Evolutionary conservation across 2,888 invertebrate genomes (phyloP).

Genomic region (Agapostemon virescens): DNA sequence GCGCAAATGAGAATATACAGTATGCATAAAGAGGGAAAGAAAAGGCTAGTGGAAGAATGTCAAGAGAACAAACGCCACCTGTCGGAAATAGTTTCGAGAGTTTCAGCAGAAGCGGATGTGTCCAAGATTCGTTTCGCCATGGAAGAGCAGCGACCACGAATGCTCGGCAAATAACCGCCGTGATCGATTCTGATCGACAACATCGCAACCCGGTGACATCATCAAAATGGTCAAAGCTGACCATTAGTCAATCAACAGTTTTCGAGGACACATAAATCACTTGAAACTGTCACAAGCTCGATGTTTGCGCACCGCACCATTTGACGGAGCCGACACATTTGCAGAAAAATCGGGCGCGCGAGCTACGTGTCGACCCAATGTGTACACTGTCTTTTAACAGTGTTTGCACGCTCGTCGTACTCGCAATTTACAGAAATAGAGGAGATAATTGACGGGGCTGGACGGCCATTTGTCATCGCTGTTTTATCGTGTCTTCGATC

Average conservation of each 20-base stretch:
- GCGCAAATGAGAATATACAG: background rate
- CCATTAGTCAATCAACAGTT: background rate
- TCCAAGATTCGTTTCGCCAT: background rate
- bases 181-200: conserved; percentile 3
- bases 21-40: background rate
- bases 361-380: background rate
- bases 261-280: conserved; percentile 6
- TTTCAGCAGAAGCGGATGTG: background rate
- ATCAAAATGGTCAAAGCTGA: conserved; percentile 6
- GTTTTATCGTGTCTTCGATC: background rate
- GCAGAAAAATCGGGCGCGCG: background rate
- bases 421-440: background rate
- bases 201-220: background rate
- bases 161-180: background rate
- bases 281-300: background rate
- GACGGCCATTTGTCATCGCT: background rate
- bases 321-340: background rate
- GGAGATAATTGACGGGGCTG: background rate
- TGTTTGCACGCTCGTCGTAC: background rate
- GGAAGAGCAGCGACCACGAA: background rate
- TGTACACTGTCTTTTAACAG: background rate
- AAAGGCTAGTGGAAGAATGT: background rate
- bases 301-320: conserved; percentile 21
- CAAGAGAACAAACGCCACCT: background rate
- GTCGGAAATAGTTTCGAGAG: background rate